A percentile compares a stretch with the other conserved stretches of the same genome.
These are phyloP conservation scores for Carapus acus DNA, from an alignment of 2,797 vertebrate species.

Conservation along the genomic window DNA sequence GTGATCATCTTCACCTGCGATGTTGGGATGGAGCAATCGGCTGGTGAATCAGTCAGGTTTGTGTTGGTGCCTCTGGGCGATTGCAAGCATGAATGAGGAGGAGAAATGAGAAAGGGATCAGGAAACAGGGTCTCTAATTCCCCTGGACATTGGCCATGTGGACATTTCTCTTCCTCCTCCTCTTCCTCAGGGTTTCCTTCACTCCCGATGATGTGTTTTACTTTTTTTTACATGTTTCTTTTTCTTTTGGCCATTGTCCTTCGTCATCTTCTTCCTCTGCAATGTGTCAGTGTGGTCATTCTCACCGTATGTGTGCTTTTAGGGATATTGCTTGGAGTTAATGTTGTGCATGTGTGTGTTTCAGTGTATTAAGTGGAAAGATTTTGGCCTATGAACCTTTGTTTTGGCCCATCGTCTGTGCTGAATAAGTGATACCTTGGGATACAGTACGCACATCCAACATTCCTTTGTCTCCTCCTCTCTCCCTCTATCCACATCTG, in stretches of 20 bases:
- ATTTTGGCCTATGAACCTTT: conserved; percentile 71
- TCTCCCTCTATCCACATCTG: conserved; percentile 13
- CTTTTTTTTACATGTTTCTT: conserved; percentile 24
- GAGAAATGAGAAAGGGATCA: conserved; percentile 34
- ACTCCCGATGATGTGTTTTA: conserved; percentile 26
- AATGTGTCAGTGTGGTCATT: conserved; percentile 61
- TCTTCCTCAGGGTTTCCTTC: conserved; percentile 31
- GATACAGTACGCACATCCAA: conserved; percentile 59
- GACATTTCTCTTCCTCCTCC: conserved; percentile 48
- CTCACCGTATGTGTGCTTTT: conserved; percentile 65
- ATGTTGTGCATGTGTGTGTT: conserved; percentile 36
- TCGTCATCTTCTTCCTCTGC: conserved; percentile 56
- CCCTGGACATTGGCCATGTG: conserved; percentile 65
- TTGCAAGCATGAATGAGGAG: conserved; percentile 39
- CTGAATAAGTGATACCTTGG: conserved; percentile 68
- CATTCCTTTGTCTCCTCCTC: conserved; percentile 45
- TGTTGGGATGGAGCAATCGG: conserved; percentile 66
- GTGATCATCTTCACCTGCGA: too few relatives aligned
- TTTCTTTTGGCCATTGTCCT: conserved; percentile 27
- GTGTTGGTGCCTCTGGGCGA: conserved; percentile 68
- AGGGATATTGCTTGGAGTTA: conserved; percentile 66
- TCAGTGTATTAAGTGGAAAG: conserved; percentile 47
- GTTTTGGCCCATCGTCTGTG: conserved; percentile 67
- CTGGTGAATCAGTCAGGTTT: conserved; percentile 69
- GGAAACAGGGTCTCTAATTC: conserved; percentile 68